These are phyloP conservation scores for Lamprologus speciosus DNA, from an alignment of 2,113 vertebrate species.

Conservation along the genomic window DNA sequence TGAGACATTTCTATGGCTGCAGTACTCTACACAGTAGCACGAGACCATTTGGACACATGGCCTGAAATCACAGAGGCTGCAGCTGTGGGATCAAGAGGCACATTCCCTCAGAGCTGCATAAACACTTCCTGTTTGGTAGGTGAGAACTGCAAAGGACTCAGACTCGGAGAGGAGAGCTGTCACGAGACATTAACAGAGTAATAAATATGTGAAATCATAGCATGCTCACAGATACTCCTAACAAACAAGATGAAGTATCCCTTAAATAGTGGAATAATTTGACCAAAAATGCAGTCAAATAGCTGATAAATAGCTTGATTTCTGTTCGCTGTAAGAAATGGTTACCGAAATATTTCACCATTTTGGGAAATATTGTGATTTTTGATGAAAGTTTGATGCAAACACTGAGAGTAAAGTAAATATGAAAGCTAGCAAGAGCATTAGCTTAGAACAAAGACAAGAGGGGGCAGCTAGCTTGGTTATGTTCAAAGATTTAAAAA, in stretches of 20 bases:
- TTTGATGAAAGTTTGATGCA: not conserved
- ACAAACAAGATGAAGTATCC: not conserved
- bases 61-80: slow-evolving; percentile 15
- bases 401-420: not conserved
- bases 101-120: slow-evolving; percentile 40
- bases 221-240: not conserved
- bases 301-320: not conserved
- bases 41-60: slow-evolving; percentile 13
- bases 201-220: not conserved
- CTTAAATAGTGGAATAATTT: not conserved
- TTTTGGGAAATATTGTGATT: not conserved
- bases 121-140: slow-evolving; percentile 44
- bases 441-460: not conserved
- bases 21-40: not conserved
- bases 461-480: not conserved
- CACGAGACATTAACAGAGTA: not conserved
- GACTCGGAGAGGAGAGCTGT: not conserved
- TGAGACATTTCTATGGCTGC: not conserved
- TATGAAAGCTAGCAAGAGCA: not conserved
- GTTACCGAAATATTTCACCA: not conserved
- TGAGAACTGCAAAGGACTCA: slow-evolving; percentile 11
- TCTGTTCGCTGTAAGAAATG: not conserved
- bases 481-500: not conserved
- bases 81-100: slow-evolving; percentile 38
- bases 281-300: not conserved